phyloP scores from a whole-genome alignment of 2,888 invertebrate genomes.

The Hofmannophila pseudospretella region DNA sequence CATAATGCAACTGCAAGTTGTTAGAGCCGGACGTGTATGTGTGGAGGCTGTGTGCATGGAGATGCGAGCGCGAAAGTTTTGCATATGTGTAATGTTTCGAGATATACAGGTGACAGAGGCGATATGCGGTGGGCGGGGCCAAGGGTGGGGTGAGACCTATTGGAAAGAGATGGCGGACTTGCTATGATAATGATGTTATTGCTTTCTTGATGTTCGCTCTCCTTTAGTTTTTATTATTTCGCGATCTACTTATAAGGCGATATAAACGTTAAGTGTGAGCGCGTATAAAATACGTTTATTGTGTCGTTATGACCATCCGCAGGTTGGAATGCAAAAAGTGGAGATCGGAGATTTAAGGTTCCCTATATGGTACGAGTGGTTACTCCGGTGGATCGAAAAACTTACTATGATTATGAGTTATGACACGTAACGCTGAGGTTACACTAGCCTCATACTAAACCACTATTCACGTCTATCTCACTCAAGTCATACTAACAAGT shows the following conservation, averaged over 20 bases:
- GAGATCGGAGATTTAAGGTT: conserved; percentile 67
- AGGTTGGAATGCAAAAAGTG: conserved; percentile 66
- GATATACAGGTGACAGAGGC: conserved; percentile 77
- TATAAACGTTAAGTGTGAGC: conserved; percentile 74
- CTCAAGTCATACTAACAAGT: too few relatives aligned
- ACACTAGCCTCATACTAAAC: background rate
- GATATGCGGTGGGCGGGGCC: conserved; percentile 72
- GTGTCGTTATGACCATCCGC: conserved; percentile 58
- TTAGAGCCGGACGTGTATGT: conserved; percentile 23
- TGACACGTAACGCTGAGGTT: background rate
- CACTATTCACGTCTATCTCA: too few relatives aligned
- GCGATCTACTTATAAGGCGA: conserved; percentile 76
- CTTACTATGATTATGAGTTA: conserved; percentile 44
- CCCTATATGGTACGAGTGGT: conserved; percentile 42
- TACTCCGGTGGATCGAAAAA: conserved; percentile 41
- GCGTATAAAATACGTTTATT: conserved; percentile 74
- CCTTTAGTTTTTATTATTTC: conserved; percentile 75
- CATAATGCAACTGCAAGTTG: conserved; percentile 24
- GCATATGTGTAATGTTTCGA: conserved; percentile 78
- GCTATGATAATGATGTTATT: conserved; percentile 78
- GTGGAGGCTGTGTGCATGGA: conserved; percentile 38
- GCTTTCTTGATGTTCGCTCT: conserved; percentile 74
- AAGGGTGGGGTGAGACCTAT: conserved; percentile 70
- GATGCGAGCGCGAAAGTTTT: conserved; percentile 73
- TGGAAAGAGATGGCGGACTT: conserved; percentile 75